Evolutionary conservation across 1,140 invertebrate genomes (phyloP).

Genomic region (Diuraphis noxia): DNA sequence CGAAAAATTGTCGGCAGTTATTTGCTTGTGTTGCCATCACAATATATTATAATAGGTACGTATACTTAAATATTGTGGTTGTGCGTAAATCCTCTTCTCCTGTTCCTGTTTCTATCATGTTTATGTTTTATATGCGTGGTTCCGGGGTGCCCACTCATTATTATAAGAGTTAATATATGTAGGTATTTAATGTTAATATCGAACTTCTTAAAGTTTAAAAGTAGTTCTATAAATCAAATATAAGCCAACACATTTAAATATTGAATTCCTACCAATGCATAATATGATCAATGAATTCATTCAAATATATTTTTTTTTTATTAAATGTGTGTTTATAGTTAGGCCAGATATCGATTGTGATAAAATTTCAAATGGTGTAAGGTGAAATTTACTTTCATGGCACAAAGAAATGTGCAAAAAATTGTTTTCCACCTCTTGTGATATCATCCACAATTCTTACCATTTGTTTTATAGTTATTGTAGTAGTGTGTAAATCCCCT

Average conservation of each 20-base stretch:
- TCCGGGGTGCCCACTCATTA: neutral
- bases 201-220: neutral
- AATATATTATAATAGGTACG: neutral
- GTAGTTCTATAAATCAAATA: neutral
- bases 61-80: neutral
- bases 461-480: neutral
- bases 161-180: too few species aligned
- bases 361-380: neutral
- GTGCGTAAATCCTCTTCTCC: neutral
- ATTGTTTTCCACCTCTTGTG: neutral
- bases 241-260: neutral
- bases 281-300: neutral
- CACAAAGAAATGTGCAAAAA: neutral
- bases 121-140: too few species aligned
- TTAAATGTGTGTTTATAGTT: neutral
- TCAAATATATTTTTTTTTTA: neutral
- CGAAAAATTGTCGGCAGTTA: neutral
- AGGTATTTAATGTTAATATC: too few species aligned
- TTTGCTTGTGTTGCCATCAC: neutral
- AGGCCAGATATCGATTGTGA: neutral
- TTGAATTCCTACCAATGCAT: neutral
- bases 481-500: neutral
- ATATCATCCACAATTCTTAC: too few species aligned
- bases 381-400: neutral
- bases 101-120: neutral